Percentiles rank a stretch among this genome's conserved stretches.
Evolutionary conservation across 2,113 vertebrate species (phyloP).

Genomic region (Sporophila hypoxantha): DNA sequence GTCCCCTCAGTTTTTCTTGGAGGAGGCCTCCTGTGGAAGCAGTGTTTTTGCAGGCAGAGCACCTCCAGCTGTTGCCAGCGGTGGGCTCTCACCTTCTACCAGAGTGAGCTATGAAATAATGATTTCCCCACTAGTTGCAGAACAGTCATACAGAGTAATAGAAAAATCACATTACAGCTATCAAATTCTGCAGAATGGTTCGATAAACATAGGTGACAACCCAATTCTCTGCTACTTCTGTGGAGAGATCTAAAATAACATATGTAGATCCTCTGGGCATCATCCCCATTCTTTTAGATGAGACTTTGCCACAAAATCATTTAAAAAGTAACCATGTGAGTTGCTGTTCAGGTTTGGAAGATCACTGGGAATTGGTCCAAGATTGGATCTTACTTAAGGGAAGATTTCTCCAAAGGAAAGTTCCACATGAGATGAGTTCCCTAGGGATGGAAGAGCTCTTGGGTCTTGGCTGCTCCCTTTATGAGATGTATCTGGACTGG

Average conservation of each 20-base stretch:
- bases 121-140: neutral
- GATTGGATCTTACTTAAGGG: neutral
- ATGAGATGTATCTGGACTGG: neutral
- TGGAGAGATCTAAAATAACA: neutral
- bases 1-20: neutral
- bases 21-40: neutral
- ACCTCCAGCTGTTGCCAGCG: neutral
- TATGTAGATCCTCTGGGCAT: neutral
- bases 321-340: neutral
- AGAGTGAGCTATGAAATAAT: neutral
- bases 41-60: conserved; percentile 9
- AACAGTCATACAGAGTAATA: neutral
- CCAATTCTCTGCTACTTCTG: neutral
- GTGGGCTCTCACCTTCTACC: neutral
- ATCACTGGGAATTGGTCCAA: neutral
- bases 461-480: neutral
- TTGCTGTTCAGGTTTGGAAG: neutral
- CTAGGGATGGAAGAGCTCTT: neutral
- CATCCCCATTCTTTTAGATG: neutral
- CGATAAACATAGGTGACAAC: neutral
- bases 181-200: neutral
- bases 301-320: neutral
- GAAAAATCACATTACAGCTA: conserved; percentile 6
- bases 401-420: neutral
- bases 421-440: neutral